Percentiles rank a stretch among this genome's conserved stretches.
These are phyloP conservation scores for Electrophaes corylata DNA, from an alignment of 2,888 invertebrate species.

Conservation along the genomic window DNA sequence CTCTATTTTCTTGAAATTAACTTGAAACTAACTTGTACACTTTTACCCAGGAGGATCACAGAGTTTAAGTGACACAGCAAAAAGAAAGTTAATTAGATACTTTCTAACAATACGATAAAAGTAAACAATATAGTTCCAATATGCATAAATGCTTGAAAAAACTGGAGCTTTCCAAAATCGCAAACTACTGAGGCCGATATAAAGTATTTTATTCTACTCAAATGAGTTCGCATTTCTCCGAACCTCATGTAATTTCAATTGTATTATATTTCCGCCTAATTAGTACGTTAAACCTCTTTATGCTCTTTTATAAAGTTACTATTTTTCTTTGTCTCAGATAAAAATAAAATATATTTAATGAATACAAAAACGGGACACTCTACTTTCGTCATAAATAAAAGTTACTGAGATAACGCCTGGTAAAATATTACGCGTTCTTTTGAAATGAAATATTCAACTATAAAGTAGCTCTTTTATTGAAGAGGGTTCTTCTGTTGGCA, in stretches of 20 bases:
- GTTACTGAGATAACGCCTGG: constrained; percentile 37
- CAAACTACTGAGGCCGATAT: constrained; percentile 33
- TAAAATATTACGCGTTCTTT: constrained; percentile 34
- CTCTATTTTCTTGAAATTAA: background rate
- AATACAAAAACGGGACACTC: constrained; percentile 27
- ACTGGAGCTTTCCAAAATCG: constrained; percentile 24
- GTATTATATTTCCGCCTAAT: constrained; percentile 47
- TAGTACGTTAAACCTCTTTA: constrained; percentile 50
- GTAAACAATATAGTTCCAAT: constrained; percentile 14
- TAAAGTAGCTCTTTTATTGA: constrained; percentile 41
- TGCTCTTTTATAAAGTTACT: constrained; percentile 34
- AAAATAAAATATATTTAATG: constrained; percentile 19
- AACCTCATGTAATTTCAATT: constrained; percentile 46
- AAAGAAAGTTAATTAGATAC: constrained; percentile 13
- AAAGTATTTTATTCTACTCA: constrained; percentile 46
- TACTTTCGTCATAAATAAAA: constrained; percentile 34
- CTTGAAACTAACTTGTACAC: background rate
- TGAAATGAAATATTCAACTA: constrained; percentile 44
- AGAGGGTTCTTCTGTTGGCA: constrained; percentile 39
- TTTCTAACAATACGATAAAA: too few species aligned
- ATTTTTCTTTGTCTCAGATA: constrained; percentile 17
- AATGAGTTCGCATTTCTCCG: constrained; percentile 38
- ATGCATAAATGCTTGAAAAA: constrained; percentile 28
- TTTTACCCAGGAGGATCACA: background rate
- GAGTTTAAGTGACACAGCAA: background rate